Percentiles rank a stretch among this genome's conserved stretches.
phyloP scores from a whole-genome alignment of 2,113 vertebrate species.

The Neodon shergylaensis region DNA sequence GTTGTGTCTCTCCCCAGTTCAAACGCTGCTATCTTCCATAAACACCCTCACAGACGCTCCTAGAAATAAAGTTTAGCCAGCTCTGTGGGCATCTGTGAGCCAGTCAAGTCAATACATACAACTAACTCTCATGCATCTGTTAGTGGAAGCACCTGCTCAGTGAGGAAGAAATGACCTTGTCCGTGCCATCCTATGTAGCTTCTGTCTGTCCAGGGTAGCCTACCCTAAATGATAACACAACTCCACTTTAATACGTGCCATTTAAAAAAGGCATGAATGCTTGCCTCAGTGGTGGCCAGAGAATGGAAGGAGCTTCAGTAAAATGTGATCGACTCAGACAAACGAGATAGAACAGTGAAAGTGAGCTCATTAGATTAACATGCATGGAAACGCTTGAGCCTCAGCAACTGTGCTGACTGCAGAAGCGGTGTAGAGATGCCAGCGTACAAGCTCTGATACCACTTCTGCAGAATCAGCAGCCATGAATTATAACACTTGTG shows the following conservation, averaged over 20 bases:
- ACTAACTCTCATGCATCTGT: neutral
- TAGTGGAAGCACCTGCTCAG: neutral
- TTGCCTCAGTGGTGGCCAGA: neutral
- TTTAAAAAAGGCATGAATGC: neutral
- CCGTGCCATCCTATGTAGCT: neutral
- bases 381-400: neutral
- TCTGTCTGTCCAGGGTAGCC: neutral
- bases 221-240: neutral
- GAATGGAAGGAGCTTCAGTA: neutral
- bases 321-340: neutral
- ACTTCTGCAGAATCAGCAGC: neutral
- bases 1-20: neutral
- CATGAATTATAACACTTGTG: neutral
- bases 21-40: neutral
- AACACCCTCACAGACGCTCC: neutral
- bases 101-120: neutral
- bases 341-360: slow-evolving; percentile 5
- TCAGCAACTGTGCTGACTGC: neutral
- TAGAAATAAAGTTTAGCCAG: neutral
- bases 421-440: neutral
- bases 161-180: neutral
- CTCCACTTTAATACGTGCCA: neutral
- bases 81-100: neutral
- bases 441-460: neutral
- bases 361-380: neutral